Base-by-base conservation (phyloP, 2,888 invertebrate genomes). In the Eupithecia dodoneata region DNA sequence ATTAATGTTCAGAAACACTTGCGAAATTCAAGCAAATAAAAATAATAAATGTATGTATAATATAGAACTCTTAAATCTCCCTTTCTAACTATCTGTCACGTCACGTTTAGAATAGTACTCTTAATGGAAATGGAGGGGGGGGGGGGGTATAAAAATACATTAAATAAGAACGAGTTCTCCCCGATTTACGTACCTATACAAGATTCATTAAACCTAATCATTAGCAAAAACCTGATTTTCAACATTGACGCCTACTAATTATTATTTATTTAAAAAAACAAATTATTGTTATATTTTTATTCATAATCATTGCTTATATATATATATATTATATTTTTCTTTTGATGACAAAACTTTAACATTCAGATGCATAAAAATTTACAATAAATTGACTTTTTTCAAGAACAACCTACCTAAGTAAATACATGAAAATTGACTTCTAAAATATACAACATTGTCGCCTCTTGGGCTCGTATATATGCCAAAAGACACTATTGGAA, bases 401-500 rank as follows among this genome's bases (percentile, higher is more conserved):
- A 10, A 59, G 59, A 18, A 59, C 7, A n/a, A 30, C 30, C 30
- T n/a, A n/a, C 7, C 0, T n/a, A 47, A 12, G 10, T 10, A 10
- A 65, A 41, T 69, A 69, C 18, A 30, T 10, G 3, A 12, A 18
- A 18, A 12, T 47, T 45, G n/a, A 47, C 30, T 45, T 70, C n/a
- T 12, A 49, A 47, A 69, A 45, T 70, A 70, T 30, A 45, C 18
- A 18, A 30, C 30, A 47, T 70, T 65, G 74, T 79, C 65, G 66
- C 59, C 59, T 49, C 44, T 30, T 41, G 41, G 59, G 10, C n/a
- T 18, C 59, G 69, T 69, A 45, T 65, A 45, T 65, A 65, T 45
- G 47, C 45, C 59, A 66, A 74, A 65, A 45, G 63, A 72, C 74
- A 76, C 74, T 59, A 72, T 74, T 79, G 77, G 79, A 77, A 69